These are phyloP conservation scores for Pseudomyrmex cubaensis DNA, from an alignment of 1,140 invertebrate genomes.

Conservation along the genomic window DNA sequence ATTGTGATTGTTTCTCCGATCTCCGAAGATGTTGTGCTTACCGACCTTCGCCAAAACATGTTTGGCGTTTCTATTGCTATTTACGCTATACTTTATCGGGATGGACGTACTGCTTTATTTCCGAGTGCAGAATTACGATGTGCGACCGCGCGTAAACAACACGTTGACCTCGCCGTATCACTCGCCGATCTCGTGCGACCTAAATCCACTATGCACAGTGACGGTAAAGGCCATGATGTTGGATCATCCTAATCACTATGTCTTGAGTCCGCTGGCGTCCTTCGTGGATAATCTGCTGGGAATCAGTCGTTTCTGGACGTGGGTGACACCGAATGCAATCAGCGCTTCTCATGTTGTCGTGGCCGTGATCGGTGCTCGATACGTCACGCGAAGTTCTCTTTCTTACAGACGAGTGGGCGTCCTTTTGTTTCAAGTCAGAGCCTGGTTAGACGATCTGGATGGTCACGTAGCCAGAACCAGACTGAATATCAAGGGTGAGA, in stretches of 20 bases:
- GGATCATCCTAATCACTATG: constrained; percentile 91
- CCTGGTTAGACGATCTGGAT: constrained; percentile 92
- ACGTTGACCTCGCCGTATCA: constrained; percentile 61
- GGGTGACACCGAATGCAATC: constrained; percentile 92
- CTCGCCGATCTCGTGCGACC: constrained; percentile 87
- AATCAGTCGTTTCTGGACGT: constrained; percentile 87
- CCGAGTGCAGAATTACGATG: constrained; percentile 87
- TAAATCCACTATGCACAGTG: constrained; percentile 90
- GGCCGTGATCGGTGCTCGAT: constrained; percentile 89
- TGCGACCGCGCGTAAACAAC: constrained; percentile 70
- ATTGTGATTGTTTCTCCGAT: neutral
- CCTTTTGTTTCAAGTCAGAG: constrained; percentile 90
- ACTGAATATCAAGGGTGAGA: constrained; percentile 89
- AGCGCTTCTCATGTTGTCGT: constrained; percentile 91
- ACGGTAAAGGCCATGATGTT: constrained; percentile 91
- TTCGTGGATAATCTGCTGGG: constrained; percentile 88
- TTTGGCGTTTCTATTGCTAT: constrained; percentile 66
- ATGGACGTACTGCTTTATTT: constrained; percentile 88
- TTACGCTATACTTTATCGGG: constrained; percentile 86
- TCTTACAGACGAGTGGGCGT: constrained; percentile 89
- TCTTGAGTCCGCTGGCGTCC: constrained; percentile 90
- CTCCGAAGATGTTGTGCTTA: constrained; percentile 27
- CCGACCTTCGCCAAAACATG: constrained; percentile 44
- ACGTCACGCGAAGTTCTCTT: constrained; percentile 89
- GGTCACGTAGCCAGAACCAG: constrained; percentile 91